Conservation (phyloP, 2,797 vertebrate species). For the Cercopithecus petaurista region DNA sequence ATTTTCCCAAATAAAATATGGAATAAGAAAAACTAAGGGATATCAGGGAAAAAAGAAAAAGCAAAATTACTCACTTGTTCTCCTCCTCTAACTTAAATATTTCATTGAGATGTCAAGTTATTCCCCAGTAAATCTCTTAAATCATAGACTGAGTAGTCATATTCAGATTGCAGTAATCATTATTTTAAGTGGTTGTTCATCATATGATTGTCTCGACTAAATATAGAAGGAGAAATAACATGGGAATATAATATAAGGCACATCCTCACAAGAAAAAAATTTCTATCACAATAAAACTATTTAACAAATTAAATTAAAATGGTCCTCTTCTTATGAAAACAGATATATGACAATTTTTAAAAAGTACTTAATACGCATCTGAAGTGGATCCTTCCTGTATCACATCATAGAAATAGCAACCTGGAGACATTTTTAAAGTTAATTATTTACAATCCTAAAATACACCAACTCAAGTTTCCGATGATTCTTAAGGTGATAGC, state of each 20-base stretch:
- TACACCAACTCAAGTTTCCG: neutral
- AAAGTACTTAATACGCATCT: neutral
- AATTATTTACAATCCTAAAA: neutral
- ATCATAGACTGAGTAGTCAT: neutral
- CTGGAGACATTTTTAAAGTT: neutral
- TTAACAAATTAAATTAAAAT: neutral
- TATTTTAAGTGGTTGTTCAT: conserved; percentile 6
- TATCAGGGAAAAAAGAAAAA: neutral
- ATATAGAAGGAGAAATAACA: neutral
- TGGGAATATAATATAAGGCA: neutral
- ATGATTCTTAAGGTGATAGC: neutral
- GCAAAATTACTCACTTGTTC: neutral
- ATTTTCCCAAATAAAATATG: neutral
- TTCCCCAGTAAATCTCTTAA: neutral
- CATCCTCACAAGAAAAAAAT: neutral
- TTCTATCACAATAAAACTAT: neutral
- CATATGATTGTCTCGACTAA: neutral
- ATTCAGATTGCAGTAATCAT: conserved; percentile 9
- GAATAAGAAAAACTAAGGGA: neutral
- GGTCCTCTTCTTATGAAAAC: neutral
- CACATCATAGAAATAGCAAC: neutral
- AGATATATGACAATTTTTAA: neutral
- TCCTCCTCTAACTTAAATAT: neutral
- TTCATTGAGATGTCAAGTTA: neutral
- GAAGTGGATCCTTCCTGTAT: neutral